Base-by-base conservation (phyloP, 2,888 invertebrate genomes). In the Tromatobia lineatoria region DNA sequence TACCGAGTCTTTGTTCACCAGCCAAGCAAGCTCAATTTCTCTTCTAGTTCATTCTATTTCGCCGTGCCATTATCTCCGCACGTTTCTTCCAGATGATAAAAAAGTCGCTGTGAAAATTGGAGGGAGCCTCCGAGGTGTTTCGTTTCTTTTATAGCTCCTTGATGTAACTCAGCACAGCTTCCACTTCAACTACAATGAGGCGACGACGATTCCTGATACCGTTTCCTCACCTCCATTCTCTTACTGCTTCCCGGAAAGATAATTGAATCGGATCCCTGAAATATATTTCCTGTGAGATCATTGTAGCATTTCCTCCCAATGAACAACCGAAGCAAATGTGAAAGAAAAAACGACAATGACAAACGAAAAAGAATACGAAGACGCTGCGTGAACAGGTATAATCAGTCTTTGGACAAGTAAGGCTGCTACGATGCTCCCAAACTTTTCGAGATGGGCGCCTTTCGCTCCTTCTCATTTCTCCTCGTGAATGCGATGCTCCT, bases 151-250 rank as follows among this genome's bases (percentile, higher is more conserved):
- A 74, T 73, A 67, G 77, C 71, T 66, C 74, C 70, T 81, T 67
- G n/a, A n/a, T n/a, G n/a, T 23, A 23, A 57, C 61, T 64, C 50
- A 52, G 38, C 47, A 38, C 18, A 47, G 34, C 52, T 50, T 64
- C 45, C 11, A 66, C 67, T 71, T 50, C 42, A 29, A 13, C 54
- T 42, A 75, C 61, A 69, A 75, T 50, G 59, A 57, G 52, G 59
- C 47, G 54, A 81, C 50, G 64, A 71, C 59, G 74, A 78, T 81
- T 59, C 78, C 70, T 52, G 78, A 78, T 70, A 81, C 57, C 75
- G 45, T n/a, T 73, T 66, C 71, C 66, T 59, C 34, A 52, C 64
- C 52, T 88, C 94, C 38, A 47, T 57, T 34, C 45, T 94, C 88
- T 94, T 64, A 34, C 18, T 25, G 57, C 71, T 70, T 3, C 34